A percentile compares a stretch with the other conserved stretches of the same genome.
Evolutionary conservation across 64 coral and sea anemone genomes (phyloP).

Genomic region (Orbicella faveolata): DNA sequence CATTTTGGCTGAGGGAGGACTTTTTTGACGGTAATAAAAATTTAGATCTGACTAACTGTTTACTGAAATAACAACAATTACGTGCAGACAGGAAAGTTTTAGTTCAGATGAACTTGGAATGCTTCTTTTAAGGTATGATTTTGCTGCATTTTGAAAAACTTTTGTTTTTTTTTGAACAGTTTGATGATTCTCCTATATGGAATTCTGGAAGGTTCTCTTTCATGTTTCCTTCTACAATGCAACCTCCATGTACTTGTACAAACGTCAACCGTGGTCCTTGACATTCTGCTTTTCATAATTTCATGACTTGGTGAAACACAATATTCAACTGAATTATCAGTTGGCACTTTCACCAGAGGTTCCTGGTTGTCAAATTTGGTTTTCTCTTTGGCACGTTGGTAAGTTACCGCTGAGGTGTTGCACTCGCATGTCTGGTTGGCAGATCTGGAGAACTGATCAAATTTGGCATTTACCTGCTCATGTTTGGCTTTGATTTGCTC

Average conservation of each 20-base stretch:
- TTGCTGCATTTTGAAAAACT: neutral
- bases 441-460: neutral
- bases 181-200: neutral
- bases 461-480: neutral
- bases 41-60: neutral
- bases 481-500: neutral
- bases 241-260: neutral
- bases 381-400: neutral
- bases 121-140: neutral
- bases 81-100: neutral
- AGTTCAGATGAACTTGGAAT: neutral
- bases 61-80: slow-evolving; percentile 13
- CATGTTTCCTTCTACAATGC: neutral
- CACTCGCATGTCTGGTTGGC: neutral
- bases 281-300: neutral
- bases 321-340: neutral
- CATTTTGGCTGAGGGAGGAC: neutral
- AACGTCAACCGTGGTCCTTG: neutral
- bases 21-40: slow-evolving; percentile 4
- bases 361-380: neutral
- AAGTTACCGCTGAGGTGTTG: neutral
- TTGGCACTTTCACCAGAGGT: neutral
- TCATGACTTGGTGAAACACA: neutral
- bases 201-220: neutral
- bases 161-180: neutral